Base-by-base conservation (phyloP, 2,888 invertebrate species). In the Drosophila robusta region DNA sequence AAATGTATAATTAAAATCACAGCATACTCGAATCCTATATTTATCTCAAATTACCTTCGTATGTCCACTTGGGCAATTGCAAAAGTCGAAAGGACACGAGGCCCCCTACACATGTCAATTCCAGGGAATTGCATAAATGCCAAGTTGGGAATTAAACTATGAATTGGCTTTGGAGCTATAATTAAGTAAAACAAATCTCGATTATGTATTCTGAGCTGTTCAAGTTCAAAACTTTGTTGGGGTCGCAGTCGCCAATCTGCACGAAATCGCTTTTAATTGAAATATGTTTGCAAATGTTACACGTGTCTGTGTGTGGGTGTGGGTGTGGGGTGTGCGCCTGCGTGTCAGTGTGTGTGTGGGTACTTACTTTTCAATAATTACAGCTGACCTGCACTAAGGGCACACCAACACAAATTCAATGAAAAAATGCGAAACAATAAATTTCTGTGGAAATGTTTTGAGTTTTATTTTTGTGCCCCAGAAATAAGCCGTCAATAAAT, bases 341-440 rank as follows among this genome's bases (percentile, higher is more conserved):
- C 26, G n/a, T 45, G 44, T 44, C 12, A 18, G 12, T 29, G 9
- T 29, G 22, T 34, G 32, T 57, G 6, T 7, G 18, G 18, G 47
- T 42, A 29, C 36, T 45, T 71, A 46, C 50, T 55, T 72, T 46
- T 16, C 24, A 51, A 45, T 65, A 77, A 73, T 77, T 72, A 77
- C 66, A 41, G 44, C 52, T 77, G 66, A 56, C 57, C 55, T 65
- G 41, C 12, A 36, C 34, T 58, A 57, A 73, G 9, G 3, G 50
- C 61, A 67, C 32, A 39, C 54, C 5, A 3, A 42, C 8, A 9
- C 16, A 50, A 41, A 50, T 68, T 60, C 54, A 16, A 45, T 67
- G 12, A 44, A 39, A 68, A 51, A 34, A 9, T 24, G 14, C 18
- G 38, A 41, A 14, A 46, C 12, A 3, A 16, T 7, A 22, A 3